A percentile compares a stretch with the other conserved stretches of the same genome.
phyloP scores from a whole-genome alignment of 2,113 vertebrate species.

The Channa argus region DNA sequence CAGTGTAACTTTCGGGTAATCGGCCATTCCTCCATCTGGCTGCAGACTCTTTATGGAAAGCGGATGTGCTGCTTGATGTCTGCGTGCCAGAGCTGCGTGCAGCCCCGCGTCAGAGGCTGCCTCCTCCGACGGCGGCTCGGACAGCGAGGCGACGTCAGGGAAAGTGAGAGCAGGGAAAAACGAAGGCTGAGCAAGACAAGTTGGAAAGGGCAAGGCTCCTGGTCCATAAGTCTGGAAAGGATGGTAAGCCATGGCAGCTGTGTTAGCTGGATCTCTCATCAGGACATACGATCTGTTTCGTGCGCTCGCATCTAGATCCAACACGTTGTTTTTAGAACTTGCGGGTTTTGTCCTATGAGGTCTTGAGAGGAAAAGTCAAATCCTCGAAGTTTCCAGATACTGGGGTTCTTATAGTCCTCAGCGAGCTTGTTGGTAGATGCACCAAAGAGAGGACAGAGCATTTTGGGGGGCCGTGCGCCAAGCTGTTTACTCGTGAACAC shows the following conservation, averaged over 20 bases:
- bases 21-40: conserved; percentile 88
- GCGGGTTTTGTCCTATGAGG: conserved; percentile 12
- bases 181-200: conserved; percentile 90
- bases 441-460: background rate
- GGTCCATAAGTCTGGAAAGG: conserved; percentile 90
- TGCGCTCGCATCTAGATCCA: conserved; percentile 10
- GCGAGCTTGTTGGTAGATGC: background rate
- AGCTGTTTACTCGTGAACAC: background rate
- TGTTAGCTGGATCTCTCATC: conserved; percentile 93
- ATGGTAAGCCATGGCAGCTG: conserved; percentile 94
- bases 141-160: conserved; percentile 82
- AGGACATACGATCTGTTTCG: conserved; percentile 82
- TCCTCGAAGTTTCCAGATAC: background rate
- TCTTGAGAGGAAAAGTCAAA: background rate
- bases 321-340: background rate
- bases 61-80: conserved; percentile 84
- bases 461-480: conserved; percentile 8
- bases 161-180: conserved; percentile 88
- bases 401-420: background rate
- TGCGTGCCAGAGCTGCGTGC: conserved; percentile 88
- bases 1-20: conserved; percentile 94
- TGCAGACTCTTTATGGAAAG: conserved; percentile 87
- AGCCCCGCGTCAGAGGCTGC: conserved; percentile 85
- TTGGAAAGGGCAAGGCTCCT: conserved; percentile 89
- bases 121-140: conserved; percentile 86